Conservation (phyloP, 2,113 vertebrate genomes). For the Nannobrachium achirus region DNA sequence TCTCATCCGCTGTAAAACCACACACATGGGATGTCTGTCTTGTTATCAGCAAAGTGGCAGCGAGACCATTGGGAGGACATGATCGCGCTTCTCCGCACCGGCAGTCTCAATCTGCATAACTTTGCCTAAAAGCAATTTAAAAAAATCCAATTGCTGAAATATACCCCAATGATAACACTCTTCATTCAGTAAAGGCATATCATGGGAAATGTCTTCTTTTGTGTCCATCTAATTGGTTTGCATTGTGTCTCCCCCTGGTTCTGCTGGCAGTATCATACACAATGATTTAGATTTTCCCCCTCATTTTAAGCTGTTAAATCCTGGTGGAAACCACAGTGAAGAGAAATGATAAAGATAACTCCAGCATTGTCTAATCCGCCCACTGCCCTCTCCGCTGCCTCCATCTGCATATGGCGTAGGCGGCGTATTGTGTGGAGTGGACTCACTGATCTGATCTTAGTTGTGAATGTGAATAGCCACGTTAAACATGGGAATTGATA, state of each 20-base stretch:
- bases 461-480: conserved; percentile 24
- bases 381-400: conserved; percentile 63
- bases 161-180: conserved; percentile 49
- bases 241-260: conserved; percentile 42
- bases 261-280: conserved; percentile 46
- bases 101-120: neutral
- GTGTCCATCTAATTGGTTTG: conserved; percentile 66
- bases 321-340: conserved; percentile 55
- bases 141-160: conserved; percentile 57
- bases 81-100: conserved; percentile 12
- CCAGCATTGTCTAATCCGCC: conserved; percentile 72
- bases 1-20: no score
- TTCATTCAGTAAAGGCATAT: conserved; percentile 6
- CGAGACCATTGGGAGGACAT: conserved; percentile 29
- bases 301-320: conserved; percentile 53
- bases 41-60: neutral
- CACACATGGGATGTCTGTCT: neutral
- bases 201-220: conserved; percentile 55
- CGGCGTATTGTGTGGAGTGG: conserved; percentile 76
- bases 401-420: conserved; percentile 76
- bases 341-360: conserved; percentile 50
- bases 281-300: conserved; percentile 49
- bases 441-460: conserved; percentile 62
- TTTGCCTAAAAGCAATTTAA: conserved; percentile 24
- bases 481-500: conserved; percentile 40